Base-by-base conservation (phyloP, 2,888 invertebrate species). In the Zaprionus bogoriensis region DNA sequence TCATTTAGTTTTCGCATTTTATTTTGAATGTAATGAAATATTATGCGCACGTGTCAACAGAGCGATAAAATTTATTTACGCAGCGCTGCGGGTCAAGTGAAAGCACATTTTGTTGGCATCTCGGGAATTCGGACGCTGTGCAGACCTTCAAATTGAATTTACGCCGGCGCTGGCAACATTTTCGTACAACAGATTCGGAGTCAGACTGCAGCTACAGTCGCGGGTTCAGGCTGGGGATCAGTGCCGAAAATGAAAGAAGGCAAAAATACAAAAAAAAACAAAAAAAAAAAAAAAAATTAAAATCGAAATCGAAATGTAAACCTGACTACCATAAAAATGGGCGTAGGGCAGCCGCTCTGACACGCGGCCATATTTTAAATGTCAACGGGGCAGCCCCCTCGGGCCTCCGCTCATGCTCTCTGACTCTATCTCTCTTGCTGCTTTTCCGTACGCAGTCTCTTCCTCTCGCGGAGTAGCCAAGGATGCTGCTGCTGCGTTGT, bases 11-110 rank as follows among this genome's bases (percentile, higher is more conserved):
- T 10, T 42, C 46, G 20, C 50, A 41, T 65, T 70, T 59, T 62
- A 57, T 63, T 61, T 77, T 51, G 30, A 75, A 61, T 70, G 81
- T 81, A 82, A 82, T 82, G 78, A 83, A 85, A 83, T 83, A 83
- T 83, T 80, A 85, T 78, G 80, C 86, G 82, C 82, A 83, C 82
- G 82, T 83, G 82, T 83, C 82, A 83, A 80, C 83, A 66, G 67
- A 60, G 86, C 74, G 80, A 83, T 83, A 79, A 74, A 89, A 89
- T 89, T 89, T 89, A 89, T 89, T 79, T 83, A 82, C 80, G 87
- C 86, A 87, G 88, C 83, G 70, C 85, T 77, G 76, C 87, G 77
- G 89, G 89, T 89, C 88, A 89, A 89, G 89, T 89, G 89, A 89
- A 89, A 89, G 89, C 89, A 80, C 84, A 85, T 80, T 83, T 83